These are phyloP conservation scores for Mus musculus DNA, from an alignment of 2,113 vertebrate genomes.

Conservation along the genomic window GRCm39 chr5:25037501-25038000, in stretches of 20 bases:
- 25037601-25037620: background rate
- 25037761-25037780: background rate
- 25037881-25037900: background rate
- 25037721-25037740: background rate
- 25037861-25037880: background rate
- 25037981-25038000: background rate
- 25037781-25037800: background rate
- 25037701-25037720: too few relatives aligned
- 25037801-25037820: background rate
- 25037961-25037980: background rate
- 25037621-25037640: background rate
- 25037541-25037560: background rate
- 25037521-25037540: background rate
- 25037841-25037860: background rate
- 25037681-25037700: background rate
- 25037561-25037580: background rate
- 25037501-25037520: too few relatives aligned
- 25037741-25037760: background rate
- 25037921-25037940: background rate
- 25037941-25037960: background rate
- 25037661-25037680: background rate
- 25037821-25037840: background rate
- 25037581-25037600: background rate
- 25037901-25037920: slow-evolving; percentile 24
- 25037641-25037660: background rate